Base-by-base conservation (phyloP, 2,113 vertebrate species). In the Gallinago media region DNA sequence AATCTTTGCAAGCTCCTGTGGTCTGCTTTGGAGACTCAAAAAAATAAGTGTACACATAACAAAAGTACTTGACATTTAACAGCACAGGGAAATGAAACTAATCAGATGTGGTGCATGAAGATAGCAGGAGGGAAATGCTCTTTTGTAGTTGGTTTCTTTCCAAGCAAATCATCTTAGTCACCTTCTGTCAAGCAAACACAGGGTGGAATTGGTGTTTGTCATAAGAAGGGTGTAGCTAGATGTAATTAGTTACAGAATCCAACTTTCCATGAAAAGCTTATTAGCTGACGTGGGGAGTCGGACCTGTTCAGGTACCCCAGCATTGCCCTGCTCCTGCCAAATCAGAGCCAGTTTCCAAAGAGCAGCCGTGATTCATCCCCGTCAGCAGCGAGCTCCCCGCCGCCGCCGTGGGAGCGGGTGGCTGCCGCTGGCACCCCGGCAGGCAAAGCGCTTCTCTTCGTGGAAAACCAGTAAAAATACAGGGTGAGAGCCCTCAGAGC, bases 11-110 rank as follows among this genome's bases (percentile, higher is more conserved):
- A 78, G 65, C 32, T 88, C 11, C 38, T 72, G 58, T 46, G 26
- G 31, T 70, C 58, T 81, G 26, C 3, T 2, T 77, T 68, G 58
- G 63, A 90, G 72, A 50, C 29, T 75, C 29, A 52, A 58, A 94
- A 67, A 72, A n/a, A 2, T 14, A 85, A 85, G 38, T 8, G 16
- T 44, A 7, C 5, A 15, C 20, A 3, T 78, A 85, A 84, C 21
- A 66, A 36, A 92, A 91, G 34, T 38, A 26, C 22, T 75, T 93
- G 88, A 74, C 44, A 63, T 96, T 96, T 95, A 91, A 56, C 44
- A 86, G 44, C 61, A 16, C 12, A 72, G 56, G 66, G 79, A 88
- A 92, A 12, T 72, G 8, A 91, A 92, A 86, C 55, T 71, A 50
- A 94, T 90, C 68, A 77, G 25, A 59, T 83, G 20, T 0, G 22